Percentiles rank a stretch among this genome's conserved stretches.
phyloP scores from a whole-genome alignment of 2,113 vertebrate species.

The Maccullochella peelii region DNA sequence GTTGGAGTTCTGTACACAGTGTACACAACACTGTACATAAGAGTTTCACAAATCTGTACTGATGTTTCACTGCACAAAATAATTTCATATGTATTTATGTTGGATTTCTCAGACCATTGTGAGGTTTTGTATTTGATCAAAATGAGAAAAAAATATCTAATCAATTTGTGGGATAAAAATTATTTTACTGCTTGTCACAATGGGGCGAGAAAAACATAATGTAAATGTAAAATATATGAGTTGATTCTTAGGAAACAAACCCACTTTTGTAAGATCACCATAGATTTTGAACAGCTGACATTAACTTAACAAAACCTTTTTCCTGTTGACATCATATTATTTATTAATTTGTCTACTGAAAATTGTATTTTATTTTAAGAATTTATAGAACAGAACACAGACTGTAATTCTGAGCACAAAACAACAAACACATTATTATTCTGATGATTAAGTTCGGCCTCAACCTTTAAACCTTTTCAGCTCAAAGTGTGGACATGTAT shows the following conservation, averaged over 20 bases:
- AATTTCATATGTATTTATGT: background rate
- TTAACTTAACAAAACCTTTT: background rate
- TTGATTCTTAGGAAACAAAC: background rate
- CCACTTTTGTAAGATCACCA: background rate
- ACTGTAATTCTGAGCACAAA: background rate
- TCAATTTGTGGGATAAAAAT: background rate
- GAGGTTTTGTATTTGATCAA: background rate
- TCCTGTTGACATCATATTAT: background rate
- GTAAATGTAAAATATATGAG: too few species aligned
- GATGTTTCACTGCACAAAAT: background rate
- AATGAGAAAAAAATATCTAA: background rate
- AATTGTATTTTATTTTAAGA: background rate
- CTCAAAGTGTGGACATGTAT: background rate
- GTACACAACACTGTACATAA: background rate
- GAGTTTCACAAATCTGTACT: constrained; percentile 6
- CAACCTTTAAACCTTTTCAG: background rate
- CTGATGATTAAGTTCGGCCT: background rate
- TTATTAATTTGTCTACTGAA: background rate
- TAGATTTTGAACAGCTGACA: background rate
- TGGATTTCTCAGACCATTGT: background rate
- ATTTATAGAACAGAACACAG: background rate
- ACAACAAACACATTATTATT: background rate
- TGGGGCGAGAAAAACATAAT: background rate
- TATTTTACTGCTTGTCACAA: background rate
- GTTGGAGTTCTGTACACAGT: background rate